Evolutionary conservation across 2,888 invertebrate species (phyloP).

Genomic region (Mythimna loreyi): DNA sequence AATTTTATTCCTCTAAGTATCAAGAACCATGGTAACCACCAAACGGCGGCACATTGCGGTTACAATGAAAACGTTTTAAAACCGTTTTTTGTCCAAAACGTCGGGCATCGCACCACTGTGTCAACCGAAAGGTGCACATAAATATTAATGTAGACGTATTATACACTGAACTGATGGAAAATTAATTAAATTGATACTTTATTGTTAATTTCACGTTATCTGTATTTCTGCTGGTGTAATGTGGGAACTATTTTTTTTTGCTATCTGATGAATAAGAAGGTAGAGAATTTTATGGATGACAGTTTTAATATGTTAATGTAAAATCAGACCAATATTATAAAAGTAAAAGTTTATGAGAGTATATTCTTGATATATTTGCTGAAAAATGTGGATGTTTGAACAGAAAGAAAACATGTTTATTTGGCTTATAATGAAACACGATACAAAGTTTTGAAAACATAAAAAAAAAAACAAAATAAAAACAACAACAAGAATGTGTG

Average conservation of each 20-base stretch:
- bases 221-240: conserved; percentile 36
- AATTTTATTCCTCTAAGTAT: conserved; percentile 50
- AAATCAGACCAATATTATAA: background rate
- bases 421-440: too few relatives aligned
- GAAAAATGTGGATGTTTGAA: too few relatives aligned
- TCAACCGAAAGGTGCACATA: conserved; percentile 68
- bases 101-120: conserved; percentile 70
- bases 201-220: conserved; percentile 32
- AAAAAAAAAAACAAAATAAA: too few relatives aligned
- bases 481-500: too few relatives aligned
- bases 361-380: too few relatives aligned
- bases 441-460: too few relatives aligned
- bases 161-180: conserved; percentile 57
- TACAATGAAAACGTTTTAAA: conserved; percentile 79
- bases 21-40: conserved; percentile 53
- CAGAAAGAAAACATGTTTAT: too few relatives aligned
- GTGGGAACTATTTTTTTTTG: conserved; percentile 25
- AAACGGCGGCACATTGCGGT: conserved; percentile 70
- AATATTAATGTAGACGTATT: conserved; percentile 69
- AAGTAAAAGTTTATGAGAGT: too few relatives aligned
- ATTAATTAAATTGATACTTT: conserved; percentile 56
- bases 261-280: background rate
- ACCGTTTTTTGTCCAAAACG: conserved; percentile 73
- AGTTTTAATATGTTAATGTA: background rate
- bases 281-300: background rate